Base-by-base conservation (phyloP, 2,797 vertebrate genomes). In the Hipposideros larvatus region DNA sequence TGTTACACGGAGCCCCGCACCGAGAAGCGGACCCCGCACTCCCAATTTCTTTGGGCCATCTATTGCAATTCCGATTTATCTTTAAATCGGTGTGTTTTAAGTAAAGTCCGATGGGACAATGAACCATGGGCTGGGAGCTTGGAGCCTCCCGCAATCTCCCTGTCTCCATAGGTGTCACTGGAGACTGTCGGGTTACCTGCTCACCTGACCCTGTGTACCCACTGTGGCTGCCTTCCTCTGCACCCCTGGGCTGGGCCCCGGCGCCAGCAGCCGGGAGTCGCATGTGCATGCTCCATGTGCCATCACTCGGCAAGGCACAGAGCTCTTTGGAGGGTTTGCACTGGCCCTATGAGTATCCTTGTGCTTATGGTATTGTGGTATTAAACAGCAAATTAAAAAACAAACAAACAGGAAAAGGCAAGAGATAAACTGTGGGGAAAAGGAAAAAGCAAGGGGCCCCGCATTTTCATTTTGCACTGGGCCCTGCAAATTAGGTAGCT, bases 211-310 rank as follows among this genome's bases (percentile, higher is more conserved):
- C 7, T 15, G 18, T 11, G 9, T 78, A 5, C 21, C 18, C 22
- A 41, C 1, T 5, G 4, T 28, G 0, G n/a, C 28, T 0, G 0
- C 41, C 21, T 7, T 8, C n/a, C 41, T 48, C 11, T 18, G 9
- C 71, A 19, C 9, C 0, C 2, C 1, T 0, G 0, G 9, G 22
- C 71, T 11, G 28, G 15, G 57, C 19, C n/a, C 1, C 21, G 7
- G 61, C 3, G 7, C 61, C 11, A 14, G 13, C 24, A 37, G 59
- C 37, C 1, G 3, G 34, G 31, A 8, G 31, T 70, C 16, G 19
- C 0, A 10, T 2, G 57, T 15, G 11, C 77, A 46, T 11, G 28
- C 16, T 4, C 41, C 1, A 61, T 66, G 70, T 24, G 15, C 14
- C n/a, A 1, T 31, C 26, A 1, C 15, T 3, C 2, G 0, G 37